Conservation (phyloP, 2,113 vertebrate genomes). For the Macquaria ambigua region DNA sequence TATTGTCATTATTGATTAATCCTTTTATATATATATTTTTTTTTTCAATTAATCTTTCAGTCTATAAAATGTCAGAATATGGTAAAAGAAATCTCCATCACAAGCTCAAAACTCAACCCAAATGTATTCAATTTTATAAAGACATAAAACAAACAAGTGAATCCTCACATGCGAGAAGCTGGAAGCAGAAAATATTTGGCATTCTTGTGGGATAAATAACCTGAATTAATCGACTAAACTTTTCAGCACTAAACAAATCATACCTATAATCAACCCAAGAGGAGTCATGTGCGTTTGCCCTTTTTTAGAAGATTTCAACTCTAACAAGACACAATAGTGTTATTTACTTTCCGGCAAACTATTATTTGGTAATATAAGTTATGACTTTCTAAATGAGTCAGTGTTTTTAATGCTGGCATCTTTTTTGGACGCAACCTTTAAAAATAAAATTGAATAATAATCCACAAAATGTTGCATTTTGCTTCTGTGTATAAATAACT, state of each 20-base stretch:
- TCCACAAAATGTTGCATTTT: not conserved
- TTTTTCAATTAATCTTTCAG: not conserved
- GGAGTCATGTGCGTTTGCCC: not conserved
- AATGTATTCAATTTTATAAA: not conserved
- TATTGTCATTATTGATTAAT: not conserved
- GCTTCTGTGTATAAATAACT: not conserved
- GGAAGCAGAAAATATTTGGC: not conserved
- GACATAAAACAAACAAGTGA: too few relatives aligned
- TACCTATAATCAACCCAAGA: not conserved
- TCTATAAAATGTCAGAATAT: not conserved
- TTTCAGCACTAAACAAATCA: not conserved
- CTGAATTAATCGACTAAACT: not conserved
- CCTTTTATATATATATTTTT: too few relatives aligned
- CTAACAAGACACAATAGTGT: not conserved
- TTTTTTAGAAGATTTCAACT: not conserved
- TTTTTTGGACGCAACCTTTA: not conserved
- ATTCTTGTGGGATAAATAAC: not conserved
- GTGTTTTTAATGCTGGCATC: not conserved
- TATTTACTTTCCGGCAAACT: not conserved
- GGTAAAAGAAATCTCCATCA: not conserved
- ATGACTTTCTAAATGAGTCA: not conserved
- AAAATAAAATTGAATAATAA: not conserved
- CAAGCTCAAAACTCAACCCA: not conserved
- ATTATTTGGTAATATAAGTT: too few relatives aligned
- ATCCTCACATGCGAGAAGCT: not conserved